Percentiles rank a stretch among this genome's conserved stretches.
phyloP scores from a whole-genome alignment of 1,140 invertebrate genomes.

The Tetraneura akinire region DNA sequence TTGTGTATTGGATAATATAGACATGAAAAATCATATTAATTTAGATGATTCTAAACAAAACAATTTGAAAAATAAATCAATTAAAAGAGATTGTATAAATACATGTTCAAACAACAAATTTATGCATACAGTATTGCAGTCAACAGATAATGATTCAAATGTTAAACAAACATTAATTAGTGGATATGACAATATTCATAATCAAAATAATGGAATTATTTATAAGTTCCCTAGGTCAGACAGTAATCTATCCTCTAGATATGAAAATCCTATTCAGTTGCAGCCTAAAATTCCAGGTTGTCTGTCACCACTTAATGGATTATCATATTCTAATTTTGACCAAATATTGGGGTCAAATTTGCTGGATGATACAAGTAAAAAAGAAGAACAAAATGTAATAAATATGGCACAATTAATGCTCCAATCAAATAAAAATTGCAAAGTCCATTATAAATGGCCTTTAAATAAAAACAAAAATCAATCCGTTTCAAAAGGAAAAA shows the following conservation, averaged over 20 bases:
- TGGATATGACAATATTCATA: neutral
- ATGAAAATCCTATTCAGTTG: neutral
- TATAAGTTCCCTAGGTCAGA: conserved; percentile 1
- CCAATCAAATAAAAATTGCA: conserved; percentile 20
- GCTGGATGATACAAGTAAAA: conserved; percentile 16
- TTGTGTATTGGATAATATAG: neutral
- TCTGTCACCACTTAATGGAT: conserved; percentile 23
- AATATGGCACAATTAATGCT: conserved; percentile 32
- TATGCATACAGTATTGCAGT: neutral
- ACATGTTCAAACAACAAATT: conserved; percentile 10
- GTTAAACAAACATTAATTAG: neutral
- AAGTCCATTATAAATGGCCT: conserved; percentile 46
- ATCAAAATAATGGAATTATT: conserved; percentile 22
- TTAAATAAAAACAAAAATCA: conserved; percentile 36
- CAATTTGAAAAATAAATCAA: conserved; percentile 5
- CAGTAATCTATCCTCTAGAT: neutral
- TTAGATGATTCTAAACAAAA: conserved; percentile 17
- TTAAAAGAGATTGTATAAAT: neutral
- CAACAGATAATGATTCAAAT: conserved; percentile 4
- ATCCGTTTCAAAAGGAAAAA: neutral
- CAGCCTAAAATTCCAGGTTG: conserved; percentile 15
- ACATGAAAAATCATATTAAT: conserved; percentile 6
- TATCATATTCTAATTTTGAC: neutral
- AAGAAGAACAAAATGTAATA: neutral
- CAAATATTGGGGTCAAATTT: neutral